phyloP scores from a whole-genome alignment of 2,888 invertebrate genomes.

The Stictocephala bisonia region DNA sequence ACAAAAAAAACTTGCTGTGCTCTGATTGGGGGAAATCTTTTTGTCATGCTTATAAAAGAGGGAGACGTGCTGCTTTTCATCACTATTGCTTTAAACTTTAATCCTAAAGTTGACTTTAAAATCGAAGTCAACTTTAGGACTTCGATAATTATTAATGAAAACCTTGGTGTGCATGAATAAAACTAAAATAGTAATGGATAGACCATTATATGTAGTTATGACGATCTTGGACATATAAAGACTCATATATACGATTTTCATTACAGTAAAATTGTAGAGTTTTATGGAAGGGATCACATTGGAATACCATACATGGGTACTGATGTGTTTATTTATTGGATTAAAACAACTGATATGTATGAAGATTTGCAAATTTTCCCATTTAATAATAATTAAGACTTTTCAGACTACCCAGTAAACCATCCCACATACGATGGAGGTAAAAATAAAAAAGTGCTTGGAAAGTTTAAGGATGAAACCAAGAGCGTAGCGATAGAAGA shows the following conservation, averaged over 20 bases:
- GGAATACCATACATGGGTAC: slow-evolving; percentile 24
- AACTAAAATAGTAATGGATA: slow-evolving; percentile 25
- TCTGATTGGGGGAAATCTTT: too few species aligned
- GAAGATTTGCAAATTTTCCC: slow-evolving; percentile 23
- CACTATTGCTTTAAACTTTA: too few species aligned
- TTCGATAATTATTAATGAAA: slow-evolving; percentile 28
- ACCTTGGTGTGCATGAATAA: slow-evolving; percentile 42
- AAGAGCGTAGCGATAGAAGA: slow-evolving; percentile 31
- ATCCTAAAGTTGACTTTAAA: slow-evolving; percentile 20
- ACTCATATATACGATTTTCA: slow-evolving; percentile 48
- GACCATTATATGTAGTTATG: slow-evolving; percentile 42
- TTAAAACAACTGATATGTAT: slow-evolving; percentile 47
- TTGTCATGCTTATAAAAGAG: too few species aligned
- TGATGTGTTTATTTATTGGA: slow-evolving; percentile 37
- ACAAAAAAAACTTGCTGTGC: too few species aligned
- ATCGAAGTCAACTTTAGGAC: slow-evolving; percentile 23
- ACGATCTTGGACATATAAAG: slow-evolving; percentile 46
- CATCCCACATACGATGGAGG: slow-evolving; percentile 25
- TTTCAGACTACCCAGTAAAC: slow-evolving; percentile 41
- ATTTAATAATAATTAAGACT: slow-evolving; percentile 37
- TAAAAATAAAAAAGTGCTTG: slow-evolving; percentile 40
- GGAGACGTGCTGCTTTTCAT: too few species aligned
- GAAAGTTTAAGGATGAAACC: slow-evolving; percentile 48
- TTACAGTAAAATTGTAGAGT: slow-evolving; percentile 40
- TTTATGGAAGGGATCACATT: slow-evolving; percentile 26